Evolutionary conservation across 2,797 vertebrate genomes (phyloP), one percentile per base, ranked within the genome.

Genomic region (Serranus cabrilla): DNA sequence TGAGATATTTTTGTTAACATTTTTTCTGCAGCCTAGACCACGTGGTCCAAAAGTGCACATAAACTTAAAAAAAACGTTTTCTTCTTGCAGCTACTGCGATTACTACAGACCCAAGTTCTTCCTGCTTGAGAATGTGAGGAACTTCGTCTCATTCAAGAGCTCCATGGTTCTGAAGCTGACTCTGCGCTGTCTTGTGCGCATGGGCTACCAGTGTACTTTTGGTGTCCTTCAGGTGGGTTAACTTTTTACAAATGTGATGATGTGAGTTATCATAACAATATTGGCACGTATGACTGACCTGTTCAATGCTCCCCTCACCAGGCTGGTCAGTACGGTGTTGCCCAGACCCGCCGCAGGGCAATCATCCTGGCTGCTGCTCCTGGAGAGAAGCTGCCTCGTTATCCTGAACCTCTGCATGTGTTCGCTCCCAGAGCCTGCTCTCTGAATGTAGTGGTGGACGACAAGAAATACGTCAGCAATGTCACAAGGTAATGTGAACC

Each of bases 201-300:
- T 99, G 98, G 98, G 98, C 14, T 99, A 99, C 87, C 98, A 99
- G 93, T 99, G 98, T 77, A 99, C 98, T 0, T 99, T 99, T 0
- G 98, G 97, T 0, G 97, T 99, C 21, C 94, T 99, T 23, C 98
- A 99, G 96, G 98, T 97, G 34, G 39, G 88, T 64, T 20, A 23
- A 52, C 27, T 70, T 0, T 34, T 9, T 34, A 1, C 34, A 34
- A 34, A 34, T 34, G 5, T 34, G 34, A 5, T 34, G 5, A 34
- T 7, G 5, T 7, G 34, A 34, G 34, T 34, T 34, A 8, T 34
- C 34, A 34, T 34, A 34, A 34, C 34, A 34, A 34, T 34, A 9
- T 34, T 7, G 5, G 34, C 34, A 34, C 1, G 34, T 34, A 34
- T 34, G 34, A 23, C 34, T 59, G 50, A 80, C 25, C 1, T 27